Evolutionary conservation across 2,888 invertebrate genomes (phyloP).

Genomic region (Callimorpha dominula): DNA sequence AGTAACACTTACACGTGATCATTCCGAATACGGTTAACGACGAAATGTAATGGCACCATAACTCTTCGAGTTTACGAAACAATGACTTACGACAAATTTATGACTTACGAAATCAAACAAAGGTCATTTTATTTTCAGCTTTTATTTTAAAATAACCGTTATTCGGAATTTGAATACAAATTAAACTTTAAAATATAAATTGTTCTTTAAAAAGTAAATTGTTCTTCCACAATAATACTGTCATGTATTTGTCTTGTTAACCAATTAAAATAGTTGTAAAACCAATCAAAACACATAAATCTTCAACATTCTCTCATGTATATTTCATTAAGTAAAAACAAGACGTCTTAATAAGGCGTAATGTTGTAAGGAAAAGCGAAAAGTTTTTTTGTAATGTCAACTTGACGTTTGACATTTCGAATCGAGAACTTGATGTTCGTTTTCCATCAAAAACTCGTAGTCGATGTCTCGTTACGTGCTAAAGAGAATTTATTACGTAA

Average conservation of each 20-base stretch:
- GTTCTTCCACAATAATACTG: not conserved
- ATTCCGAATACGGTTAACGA: not conserved
- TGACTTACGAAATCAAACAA: not conserved
- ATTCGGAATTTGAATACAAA: not conserved
- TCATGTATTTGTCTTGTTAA: not conserved
- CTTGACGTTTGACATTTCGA: slow-evolving; percentile 63
- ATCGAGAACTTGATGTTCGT: slow-evolving; percentile 47
- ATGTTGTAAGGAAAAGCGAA: slow-evolving; percentile 43
- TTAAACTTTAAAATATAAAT: not conserved
- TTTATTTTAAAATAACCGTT: not conserved
- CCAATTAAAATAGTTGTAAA: slow-evolving; percentile 23
- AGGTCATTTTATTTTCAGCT: not conserved
- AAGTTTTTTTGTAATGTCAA: slow-evolving; percentile 57
- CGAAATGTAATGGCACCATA: not conserved
- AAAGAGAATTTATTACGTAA: slow-evolving; percentile 53
- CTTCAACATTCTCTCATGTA: slow-evolving; percentile 11
- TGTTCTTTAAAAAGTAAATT: not conserved
- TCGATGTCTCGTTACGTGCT: slow-evolving; percentile 45
- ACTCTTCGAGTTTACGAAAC: too few relatives aligned
- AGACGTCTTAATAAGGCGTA: slow-evolving; percentile 46
- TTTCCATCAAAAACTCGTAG: slow-evolving; percentile 45
- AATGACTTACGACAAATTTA: too few relatives aligned
- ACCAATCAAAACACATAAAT: slow-evolving; percentile 12
- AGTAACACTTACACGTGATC: not conserved
- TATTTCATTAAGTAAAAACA: slow-evolving; percentile 36